Evolutionary conservation across 2,888 invertebrate species (phyloP), one percentile per base, ranked within the genome.

Genomic region (Brenthis ino): DNA sequence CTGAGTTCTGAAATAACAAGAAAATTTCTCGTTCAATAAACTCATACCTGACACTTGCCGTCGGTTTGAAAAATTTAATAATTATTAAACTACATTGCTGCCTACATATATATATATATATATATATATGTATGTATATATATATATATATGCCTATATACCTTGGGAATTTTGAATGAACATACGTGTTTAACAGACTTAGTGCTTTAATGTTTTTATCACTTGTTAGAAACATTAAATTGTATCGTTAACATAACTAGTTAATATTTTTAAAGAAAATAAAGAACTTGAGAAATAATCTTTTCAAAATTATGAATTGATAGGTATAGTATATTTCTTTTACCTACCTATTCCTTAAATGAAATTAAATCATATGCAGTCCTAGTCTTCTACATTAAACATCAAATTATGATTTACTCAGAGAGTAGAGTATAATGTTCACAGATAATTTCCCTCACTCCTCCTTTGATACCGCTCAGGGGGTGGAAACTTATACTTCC

Each of bases 401-500:
- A 61, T 53, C 50, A 50, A 71, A 65, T 68, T 50, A 55, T 68
- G 57, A 71, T 71, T 65, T 64, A 64, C 63, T 58, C 48, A 33
- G 43, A 51, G 14, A 51, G 14, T 57, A 50, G n/a, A 61, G 71
- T 24, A 57, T 69, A 56, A 68, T 55, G 54, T 68, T 69, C 70
- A 66, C 48, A 69, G 68, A 64, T 73, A 72, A 72, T 72, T 74
- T 73, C 70, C 73, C 70, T 56, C 63, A 79, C 79, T 74, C 78
- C 75, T 77, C 74, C 77, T 75, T 79, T 76, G 79, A 80, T 77
- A 76, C 74, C 58, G 64, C 71, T 72, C 72, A 70, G 69, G 74
- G 75, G 77, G 79, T 77, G 70, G 75, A 77, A 80, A 76, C 73
- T 73, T 70, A 77, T 76, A 75, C 77, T 78, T 80, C 78, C 80